A percentile compares a stretch with the other conserved stretches of the same genome.
phyloP scores from a whole-genome alignment of 2,797 vertebrate species.

The Acanthis flammea region DNA sequence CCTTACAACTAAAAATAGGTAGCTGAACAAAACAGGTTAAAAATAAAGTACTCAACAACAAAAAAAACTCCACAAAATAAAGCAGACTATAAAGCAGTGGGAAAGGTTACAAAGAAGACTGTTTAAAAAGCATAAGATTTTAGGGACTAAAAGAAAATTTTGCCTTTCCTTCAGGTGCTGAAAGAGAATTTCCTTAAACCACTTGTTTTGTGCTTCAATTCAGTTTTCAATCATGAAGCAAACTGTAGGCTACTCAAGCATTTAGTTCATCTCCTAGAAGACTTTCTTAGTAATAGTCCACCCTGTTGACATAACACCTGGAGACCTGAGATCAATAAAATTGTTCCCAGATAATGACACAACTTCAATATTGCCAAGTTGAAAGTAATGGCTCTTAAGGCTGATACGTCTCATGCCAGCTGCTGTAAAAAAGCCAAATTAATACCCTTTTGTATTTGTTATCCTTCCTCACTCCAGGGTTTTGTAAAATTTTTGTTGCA shows the following conservation, averaged over 20 bases:
- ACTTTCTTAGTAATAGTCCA: neutral
- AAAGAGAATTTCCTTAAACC: neutral
- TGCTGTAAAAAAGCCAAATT: slow-evolving; percentile 20
- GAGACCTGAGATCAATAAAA: slow-evolving; percentile 21
- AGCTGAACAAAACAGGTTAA: neutral
- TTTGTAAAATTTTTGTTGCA: slow-evolving; percentile 42
- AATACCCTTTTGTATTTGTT: slow-evolving; percentile 24
- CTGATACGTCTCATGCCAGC: neutral
- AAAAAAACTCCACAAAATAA: neutral
- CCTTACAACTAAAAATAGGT: neutral
- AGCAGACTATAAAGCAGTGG: neutral
- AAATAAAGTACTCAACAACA: neutral
- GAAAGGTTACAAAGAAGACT: neutral
- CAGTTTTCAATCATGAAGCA: neutral
- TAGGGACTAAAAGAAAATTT: neutral
- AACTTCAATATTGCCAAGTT: neutral
- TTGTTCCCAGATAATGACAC: neutral
- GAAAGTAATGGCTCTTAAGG: neutral
- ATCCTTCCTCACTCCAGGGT: neutral
- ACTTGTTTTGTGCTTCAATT: neutral
- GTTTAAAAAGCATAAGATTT: neutral
- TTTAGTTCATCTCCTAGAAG: neutral
- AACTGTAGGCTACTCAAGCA: neutral
- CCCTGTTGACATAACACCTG: neutral
- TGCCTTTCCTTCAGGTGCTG: neutral